phyloP scores from a whole-genome alignment of 2,888 invertebrate genomes.

The Opisthograptis luteolata region DNA sequence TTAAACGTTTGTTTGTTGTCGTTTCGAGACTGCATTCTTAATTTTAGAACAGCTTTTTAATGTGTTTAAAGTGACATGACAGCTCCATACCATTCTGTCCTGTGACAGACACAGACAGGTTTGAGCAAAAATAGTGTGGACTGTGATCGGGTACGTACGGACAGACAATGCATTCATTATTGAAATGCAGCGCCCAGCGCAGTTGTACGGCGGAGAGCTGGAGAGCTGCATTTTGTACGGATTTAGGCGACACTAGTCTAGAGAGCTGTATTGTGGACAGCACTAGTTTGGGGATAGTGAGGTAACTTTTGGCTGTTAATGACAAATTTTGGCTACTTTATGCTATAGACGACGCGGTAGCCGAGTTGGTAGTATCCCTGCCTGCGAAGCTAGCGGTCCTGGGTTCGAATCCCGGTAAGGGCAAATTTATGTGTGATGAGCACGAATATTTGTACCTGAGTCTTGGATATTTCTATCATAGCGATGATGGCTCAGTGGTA shows the following conservation, averaged over 20 bases:
- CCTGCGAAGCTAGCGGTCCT: too few relatives aligned
- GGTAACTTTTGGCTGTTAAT: background rate
- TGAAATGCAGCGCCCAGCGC: conserved; percentile 58
- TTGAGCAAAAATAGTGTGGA: conserved; percentile 78
- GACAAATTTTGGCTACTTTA: too few relatives aligned
- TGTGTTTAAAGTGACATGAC: conserved; percentile 14
- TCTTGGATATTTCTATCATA: too few relatives aligned
- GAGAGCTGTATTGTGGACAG: background rate
- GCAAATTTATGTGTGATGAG: too few relatives aligned
- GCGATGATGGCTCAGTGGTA: too few relatives aligned
- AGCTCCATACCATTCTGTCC: conserved; percentile 49
- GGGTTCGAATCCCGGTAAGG: too few relatives aligned
- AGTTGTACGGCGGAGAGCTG: conserved; percentile 21
- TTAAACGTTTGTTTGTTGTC: too few relatives aligned
- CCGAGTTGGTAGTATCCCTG: too few relatives aligned
- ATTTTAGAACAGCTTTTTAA: background rate
- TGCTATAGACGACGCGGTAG: too few relatives aligned
- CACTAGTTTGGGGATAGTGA: background rate
- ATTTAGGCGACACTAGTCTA: conserved; percentile 13
- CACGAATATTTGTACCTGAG: too few relatives aligned
- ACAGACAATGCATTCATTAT: conserved; percentile 82
- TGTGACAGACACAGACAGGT: conserved; percentile 78
- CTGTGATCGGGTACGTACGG: conserved; percentile 64
- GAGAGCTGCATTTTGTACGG: conserved; percentile 23
- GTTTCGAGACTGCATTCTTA: too few relatives aligned